Base-by-base conservation (phyloP, 2,113 vertebrate genomes). In the Polypterus bichir region DNA sequence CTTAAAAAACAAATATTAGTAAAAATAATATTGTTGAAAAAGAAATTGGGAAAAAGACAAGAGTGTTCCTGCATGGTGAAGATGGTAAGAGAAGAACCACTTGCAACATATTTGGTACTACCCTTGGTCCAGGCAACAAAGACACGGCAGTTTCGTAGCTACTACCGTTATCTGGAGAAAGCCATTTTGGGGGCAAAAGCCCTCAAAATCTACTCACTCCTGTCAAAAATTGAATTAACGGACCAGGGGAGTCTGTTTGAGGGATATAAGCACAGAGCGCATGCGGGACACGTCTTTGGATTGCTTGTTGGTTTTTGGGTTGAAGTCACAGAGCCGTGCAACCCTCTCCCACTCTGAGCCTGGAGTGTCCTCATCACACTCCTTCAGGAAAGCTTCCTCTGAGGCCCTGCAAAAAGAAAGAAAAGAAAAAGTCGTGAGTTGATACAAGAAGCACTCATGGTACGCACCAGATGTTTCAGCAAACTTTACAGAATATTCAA, bases 301-400 rank as follows among this genome's bases (percentile, higher is more conserved):
- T 73, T 97, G 93, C 82, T 95, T 98, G 94, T 91, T 97, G 87
- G 93, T 98, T 84, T 99, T 98, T 62, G 96, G 96, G 62, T 99
- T 99, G 87, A 99, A 99, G 80, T 99, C 95, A 48, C 96, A 99
- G 59, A 99, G 91, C 48, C 92, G 91, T 44, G 93, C 96, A 64
- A 99, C 96, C 69, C 92, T 88, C 73, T 98, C 96, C 96, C 96
- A 99, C 71, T 93, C 92, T 0, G 92, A 82, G 65, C 92, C 95
- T 0, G 93, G 89, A 5, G 80, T 83, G 61, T 97, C 91, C 64
- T 91, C 87, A 60, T 95, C 90, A 49, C 75, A 86, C 71, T 98
- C 95, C 63, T 91, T 90, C 72, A 95, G 78, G 59, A 97, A 92
- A 61, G 92, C 91, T 78, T 98, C 95, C 76, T 99, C 93, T 0